Percentiles rank a stretch among this genome's conserved stretches.
Evolutionary conservation across 2,113 vertebrate genomes (phyloP).

Genomic region (Ailuropoda melanoleuca): DNA sequence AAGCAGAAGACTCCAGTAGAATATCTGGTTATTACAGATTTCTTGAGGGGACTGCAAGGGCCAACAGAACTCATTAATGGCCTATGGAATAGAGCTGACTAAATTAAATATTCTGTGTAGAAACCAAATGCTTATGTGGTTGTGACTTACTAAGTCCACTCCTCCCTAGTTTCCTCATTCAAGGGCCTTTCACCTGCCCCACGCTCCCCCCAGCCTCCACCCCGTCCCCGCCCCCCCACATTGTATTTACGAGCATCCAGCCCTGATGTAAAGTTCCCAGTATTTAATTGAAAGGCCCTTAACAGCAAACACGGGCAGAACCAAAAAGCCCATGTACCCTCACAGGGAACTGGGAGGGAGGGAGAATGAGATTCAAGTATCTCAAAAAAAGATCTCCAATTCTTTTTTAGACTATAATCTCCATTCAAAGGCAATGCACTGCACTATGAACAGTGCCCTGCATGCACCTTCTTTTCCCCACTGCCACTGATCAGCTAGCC

Average conservation of each 20-base stretch:
- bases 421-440: not conserved
- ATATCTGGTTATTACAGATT: not conserved
- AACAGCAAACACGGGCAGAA: not conserved
- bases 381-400: not conserved
- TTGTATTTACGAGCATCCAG: not conserved
- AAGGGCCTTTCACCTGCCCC: not conserved
- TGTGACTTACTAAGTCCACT: not conserved
- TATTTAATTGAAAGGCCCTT: not conserved
- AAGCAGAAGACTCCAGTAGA: constrained; percentile 49
- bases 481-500: not conserved
- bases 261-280: not conserved
- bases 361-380: not conserved
- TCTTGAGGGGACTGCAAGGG: not conserved
- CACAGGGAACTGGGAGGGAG: not conserved
- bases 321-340: not conserved
- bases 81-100: not conserved
- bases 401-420: not conserved
- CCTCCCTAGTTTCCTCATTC: not conserved
- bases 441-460: not conserved
- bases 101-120: not conserved
- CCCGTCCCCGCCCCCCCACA: not conserved
- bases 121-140: constrained; percentile 7
- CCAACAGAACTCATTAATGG: not conserved
- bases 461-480: not conserved
- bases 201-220: not conserved